Base-by-base conservation (phyloP, 2,888 invertebrate species). In the Orgyia antiqua region DNA sequence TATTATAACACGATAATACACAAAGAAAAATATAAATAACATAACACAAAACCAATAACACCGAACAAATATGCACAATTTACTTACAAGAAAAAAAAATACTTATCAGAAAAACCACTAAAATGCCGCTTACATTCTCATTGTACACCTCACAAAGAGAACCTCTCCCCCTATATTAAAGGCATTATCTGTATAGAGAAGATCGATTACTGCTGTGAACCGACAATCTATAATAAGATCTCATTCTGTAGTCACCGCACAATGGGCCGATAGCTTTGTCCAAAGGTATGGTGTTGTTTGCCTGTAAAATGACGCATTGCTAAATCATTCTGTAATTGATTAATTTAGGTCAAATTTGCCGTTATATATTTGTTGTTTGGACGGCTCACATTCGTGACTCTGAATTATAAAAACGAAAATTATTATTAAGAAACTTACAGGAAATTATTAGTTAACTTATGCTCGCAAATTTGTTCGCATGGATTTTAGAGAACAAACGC, bases 191-290 rank as follows among this genome's bases (percentile, higher is more conserved):
- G 50, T 36, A 31, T 42, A 38, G 43, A 48, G 43, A 42, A 53
- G 63, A 66, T 64, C 67, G 67, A 66, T 64, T 54, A 56, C 57
- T 48, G 38, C 44, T 48, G 39, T 45, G 45, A 46, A 46, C 52
- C 45, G 38, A 42, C 53, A 51, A 71, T 71, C 72, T 71, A 66
- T 71, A 71, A 70, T 71, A 68, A 68, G 70, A 71, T 71, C 72
- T 66, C 50, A 58, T 58, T 60, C 51, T 58, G 49, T 51, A 51
- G 48, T 57, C 49, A 59, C 63, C 51, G 48, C 55, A 60, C 59
- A 58, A 61, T 62, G 52, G 56, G 42, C 19, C 41, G 36, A 43
- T 32, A 45, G 48, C 59, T 60, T 58, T 57, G 58, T 60, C 52
- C 50, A 41, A 42, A 49, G 50, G 51, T 47, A 46, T 45, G 47